Conservation (phyloP, 2,113 vertebrate genomes). For the Chunga burmeisteri region DNA sequence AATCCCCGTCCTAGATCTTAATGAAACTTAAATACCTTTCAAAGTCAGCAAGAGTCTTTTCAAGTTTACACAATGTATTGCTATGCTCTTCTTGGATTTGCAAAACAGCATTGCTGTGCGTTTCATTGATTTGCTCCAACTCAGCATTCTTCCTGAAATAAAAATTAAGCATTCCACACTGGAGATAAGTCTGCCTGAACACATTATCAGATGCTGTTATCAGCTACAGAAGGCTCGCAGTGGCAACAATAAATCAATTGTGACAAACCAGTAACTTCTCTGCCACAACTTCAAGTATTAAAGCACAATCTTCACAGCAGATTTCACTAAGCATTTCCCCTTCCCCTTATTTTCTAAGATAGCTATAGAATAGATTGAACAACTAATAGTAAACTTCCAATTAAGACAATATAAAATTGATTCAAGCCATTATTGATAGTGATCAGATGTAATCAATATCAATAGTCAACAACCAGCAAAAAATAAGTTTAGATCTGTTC, state of each 20-base stretch:
- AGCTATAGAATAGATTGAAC: not conserved
- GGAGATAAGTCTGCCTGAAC: not conserved
- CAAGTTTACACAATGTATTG: conserved; percentile 67
- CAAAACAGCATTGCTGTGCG: conserved; percentile 54
- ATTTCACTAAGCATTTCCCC: not conserved
- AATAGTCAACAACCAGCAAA: not conserved
- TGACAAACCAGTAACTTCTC: not conserved
- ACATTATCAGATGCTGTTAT: not conserved
- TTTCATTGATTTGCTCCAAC: conserved; percentile 58
- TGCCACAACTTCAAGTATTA: not conserved
- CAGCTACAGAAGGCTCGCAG: not conserved
- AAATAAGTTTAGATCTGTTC: not conserved
- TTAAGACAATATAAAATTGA: not conserved
- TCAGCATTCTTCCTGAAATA: conserved; percentile 75
- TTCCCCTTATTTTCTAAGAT: not conserved
- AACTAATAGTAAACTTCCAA: not conserved
- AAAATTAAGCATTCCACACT: not conserved
- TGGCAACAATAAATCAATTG: not conserved
- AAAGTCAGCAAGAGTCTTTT: conserved; percentile 72
- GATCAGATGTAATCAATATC: not conserved
- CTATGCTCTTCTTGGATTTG: conserved; percentile 74
- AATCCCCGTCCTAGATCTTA: not conserved
- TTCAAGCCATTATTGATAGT: not conserved
- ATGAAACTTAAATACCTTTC: conserved; percentile 77
- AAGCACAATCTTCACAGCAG: not conserved